These are phyloP conservation scores for Megaustenia siamemsis DNA, from an alignment of 2,888 invertebrate genomes.

Conservation along the genomic window DNA sequence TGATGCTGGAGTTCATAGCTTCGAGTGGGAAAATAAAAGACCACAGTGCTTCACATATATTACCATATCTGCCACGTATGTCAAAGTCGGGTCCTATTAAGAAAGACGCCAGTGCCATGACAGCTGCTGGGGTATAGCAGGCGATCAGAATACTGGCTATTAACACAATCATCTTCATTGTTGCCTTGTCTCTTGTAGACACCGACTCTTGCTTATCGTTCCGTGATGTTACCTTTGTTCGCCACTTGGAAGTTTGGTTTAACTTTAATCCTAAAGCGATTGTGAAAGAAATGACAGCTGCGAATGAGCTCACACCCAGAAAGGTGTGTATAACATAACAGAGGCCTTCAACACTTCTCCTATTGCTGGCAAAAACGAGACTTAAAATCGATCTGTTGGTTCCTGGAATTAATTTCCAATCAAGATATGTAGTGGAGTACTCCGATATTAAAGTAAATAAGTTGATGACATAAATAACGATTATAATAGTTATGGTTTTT, in stretches of 20 bases:
- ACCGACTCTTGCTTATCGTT: not conserved
- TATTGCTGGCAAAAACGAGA: not conserved
- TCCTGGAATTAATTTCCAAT: not conserved
- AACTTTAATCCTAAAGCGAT: not conserved
- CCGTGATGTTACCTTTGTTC: not conserved
- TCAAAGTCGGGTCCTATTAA: not conserved
- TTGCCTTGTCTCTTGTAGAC: not conserved
- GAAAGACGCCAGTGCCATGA: not conserved
- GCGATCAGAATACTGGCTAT: not conserved
- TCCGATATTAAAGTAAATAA: not conserved
- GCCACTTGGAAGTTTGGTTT: constrained; percentile 9
- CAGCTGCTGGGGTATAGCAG: not conserved
- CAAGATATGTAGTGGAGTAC: constrained; percentile 7
- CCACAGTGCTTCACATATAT: too few species aligned
- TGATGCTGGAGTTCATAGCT: too few species aligned
- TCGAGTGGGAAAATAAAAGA: too few species aligned
- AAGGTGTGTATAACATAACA: not conserved
- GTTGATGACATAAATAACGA: not conserved
- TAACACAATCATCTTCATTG: not conserved
- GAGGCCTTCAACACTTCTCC: not conserved
- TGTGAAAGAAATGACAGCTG: not conserved
- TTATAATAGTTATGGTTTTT: not conserved
- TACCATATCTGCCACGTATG: too few species aligned
- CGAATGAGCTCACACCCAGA: not conserved
- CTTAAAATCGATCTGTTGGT: not conserved